Evolutionary conservation across 2,797 vertebrate species (phyloP).

Genomic region (Scleropages formosus): DNA sequence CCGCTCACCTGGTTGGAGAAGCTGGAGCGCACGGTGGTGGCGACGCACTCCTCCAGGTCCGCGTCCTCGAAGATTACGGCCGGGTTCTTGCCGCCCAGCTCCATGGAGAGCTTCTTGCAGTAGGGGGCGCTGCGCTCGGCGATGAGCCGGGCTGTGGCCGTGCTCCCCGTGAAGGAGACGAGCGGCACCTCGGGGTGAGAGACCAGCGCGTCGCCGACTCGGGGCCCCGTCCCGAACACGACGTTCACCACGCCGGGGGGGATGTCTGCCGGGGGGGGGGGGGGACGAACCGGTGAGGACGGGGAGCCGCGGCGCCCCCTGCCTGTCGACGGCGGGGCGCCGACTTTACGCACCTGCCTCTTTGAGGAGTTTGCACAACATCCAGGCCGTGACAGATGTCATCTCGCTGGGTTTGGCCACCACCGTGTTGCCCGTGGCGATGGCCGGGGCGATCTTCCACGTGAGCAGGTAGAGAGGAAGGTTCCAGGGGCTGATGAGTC

Average conservation of each 20-base stretch:
- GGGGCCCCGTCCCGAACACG: constrained; percentile 80
- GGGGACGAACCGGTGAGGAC: not conserved
- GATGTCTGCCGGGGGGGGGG: constrained; percentile 81
- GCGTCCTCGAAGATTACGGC: constrained; percentile 90
- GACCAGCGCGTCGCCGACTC: constrained; percentile 82
- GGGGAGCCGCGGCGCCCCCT: not conserved
- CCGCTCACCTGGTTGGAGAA: constrained; percentile 84
- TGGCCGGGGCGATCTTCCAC: constrained; percentile 95
- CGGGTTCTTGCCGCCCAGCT: constrained; percentile 94
- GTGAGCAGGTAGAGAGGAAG: constrained; percentile 91
- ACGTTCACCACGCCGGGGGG: constrained; percentile 90
- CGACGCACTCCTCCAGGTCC: constrained; percentile 80
- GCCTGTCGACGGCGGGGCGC: not conserved
- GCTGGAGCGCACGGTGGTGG: constrained; percentile 84
- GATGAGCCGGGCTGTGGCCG: constrained; percentile 81
- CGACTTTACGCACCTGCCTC: constrained; percentile 76
- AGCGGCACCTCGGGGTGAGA: constrained; percentile 84
- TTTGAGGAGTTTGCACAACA: constrained; percentile 88
- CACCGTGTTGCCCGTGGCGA: constrained; percentile 88
- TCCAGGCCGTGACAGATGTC: constrained; percentile 95
- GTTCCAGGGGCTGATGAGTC: constrained; percentile 96
- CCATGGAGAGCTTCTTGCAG: constrained; percentile 91
- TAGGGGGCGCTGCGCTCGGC: constrained; percentile 77
- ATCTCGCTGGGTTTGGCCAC: constrained; percentile 97
- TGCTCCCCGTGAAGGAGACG: constrained; percentile 94